Evolutionary conservation across 2,797 vertebrate genomes (phyloP), one percentile per base, ranked within the genome.

Genomic region (Helicolenus hilgendorfi): DNA sequence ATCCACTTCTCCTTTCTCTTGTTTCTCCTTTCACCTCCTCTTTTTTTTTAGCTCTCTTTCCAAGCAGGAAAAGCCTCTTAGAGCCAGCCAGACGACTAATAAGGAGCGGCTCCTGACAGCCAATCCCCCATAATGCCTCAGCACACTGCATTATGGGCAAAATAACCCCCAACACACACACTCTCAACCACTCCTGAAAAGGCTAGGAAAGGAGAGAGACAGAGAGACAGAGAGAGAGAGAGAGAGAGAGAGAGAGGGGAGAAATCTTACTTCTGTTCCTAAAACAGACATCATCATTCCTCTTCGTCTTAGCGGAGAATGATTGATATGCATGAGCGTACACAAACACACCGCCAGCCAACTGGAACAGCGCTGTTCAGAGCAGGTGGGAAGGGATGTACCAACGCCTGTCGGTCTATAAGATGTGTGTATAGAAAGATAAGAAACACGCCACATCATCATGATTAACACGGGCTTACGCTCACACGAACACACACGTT

Each of bases 1-100:
- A 69, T 69, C 53, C 49, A 81, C 89, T 94, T 94, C 83, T 89
- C 69, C 68, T 91, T 88, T 85, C 79, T 85, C 26, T 13, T 35
- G 27, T 84, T 90, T 85, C 3, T 22, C 79, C 62, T 81, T 86
- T 83, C 60, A 24, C 77, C 75, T 69, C 74, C 79, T 62, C 79
- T 65, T 22, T 58, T 72, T 35, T 81, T 86, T 67, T 13, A 84
- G 64, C 86, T 89, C 72, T 45, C 79, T 92, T 92, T 93, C 84
- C 69, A 93, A 92, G 89, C 91, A 91, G 91, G 84, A 92, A 96
- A 97, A 97, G 94, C 95, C 92, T 95, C 94, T 97, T 96, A 94
- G 85, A 89, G 92, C 88, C 92, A 94, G 92, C 90, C 92, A 93
- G 95, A 95, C 86, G 91, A 96, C 96, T 96, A 97, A 97, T 96